phyloP scores from a whole-genome alignment of 2,888 invertebrate genomes.

The Nomada fabriciana region DNA sequence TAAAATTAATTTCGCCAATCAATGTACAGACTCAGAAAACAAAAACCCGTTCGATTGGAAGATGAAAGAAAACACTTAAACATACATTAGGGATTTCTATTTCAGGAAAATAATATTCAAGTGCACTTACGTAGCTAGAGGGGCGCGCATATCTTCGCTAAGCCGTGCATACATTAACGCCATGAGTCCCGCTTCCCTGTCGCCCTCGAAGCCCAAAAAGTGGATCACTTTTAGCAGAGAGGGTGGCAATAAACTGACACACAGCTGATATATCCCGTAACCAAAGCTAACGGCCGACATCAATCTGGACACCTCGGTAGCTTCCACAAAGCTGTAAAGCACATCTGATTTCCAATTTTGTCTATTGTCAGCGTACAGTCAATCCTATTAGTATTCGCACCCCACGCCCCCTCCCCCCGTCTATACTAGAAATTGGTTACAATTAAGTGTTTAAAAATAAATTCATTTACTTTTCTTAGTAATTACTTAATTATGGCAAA shows the following conservation, averaged over 20 bases:
- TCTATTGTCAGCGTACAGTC: background rate
- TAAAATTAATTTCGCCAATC: too few relatives aligned
- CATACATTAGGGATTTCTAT: background rate
- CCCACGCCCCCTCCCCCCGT: too few relatives aligned
- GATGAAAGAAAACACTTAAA: background rate
- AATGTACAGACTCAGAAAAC: too few relatives aligned
- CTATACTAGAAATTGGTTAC: too few relatives aligned
- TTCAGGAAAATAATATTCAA: background rate
- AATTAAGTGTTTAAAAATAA: too few relatives aligned
- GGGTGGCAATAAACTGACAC: slow-evolving; percentile 88
- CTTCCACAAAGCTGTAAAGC: slow-evolving; percentile 83
- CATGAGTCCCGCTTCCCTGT: slow-evolving; percentile 86
- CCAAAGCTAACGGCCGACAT: slow-evolving; percentile 90
- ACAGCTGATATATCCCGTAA: slow-evolving; percentile 89
- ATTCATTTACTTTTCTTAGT: too few relatives aligned
- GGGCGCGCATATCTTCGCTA: slow-evolving; percentile 89
- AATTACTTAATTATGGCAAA: too few relatives aligned
- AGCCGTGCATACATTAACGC: slow-evolving; percentile 87
- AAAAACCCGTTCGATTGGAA: background rate
- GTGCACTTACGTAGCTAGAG: slow-evolving; percentile 87
- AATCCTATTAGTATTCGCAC: too few relatives aligned
- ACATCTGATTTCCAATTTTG: slow-evolving; percentile 10
- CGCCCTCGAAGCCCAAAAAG: slow-evolving; percentile 89
- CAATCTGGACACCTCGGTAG: slow-evolving; percentile 86
- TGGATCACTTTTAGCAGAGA: slow-evolving; percentile 87